Percentiles rank a stretch among this genome's conserved stretches.
Evolutionary conservation across 1,140 invertebrate genomes (phyloP).

Genomic region (Diploscapter pachys): DNA sequence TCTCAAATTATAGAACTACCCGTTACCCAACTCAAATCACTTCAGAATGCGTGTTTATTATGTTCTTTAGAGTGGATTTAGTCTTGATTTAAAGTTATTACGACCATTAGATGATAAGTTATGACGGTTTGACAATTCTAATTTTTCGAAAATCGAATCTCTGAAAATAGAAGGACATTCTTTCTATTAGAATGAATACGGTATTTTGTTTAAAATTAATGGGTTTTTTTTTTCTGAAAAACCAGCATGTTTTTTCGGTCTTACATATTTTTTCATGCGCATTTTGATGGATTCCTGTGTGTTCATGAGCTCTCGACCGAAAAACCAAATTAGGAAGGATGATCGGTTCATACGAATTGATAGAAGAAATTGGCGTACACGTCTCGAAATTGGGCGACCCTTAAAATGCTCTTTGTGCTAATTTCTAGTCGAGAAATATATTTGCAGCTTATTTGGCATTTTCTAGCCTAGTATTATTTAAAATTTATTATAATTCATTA

Average conservation of each 20-base stretch:
- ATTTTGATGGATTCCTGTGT: slow-evolving; percentile 52
- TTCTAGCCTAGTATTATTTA: background rate
- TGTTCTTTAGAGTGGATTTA: too few relatives aligned
- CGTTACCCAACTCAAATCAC: too few relatives aligned
- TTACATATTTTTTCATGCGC: slow-evolving; percentile 52
- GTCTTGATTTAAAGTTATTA: too few relatives aligned
- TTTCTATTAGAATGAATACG: too few relatives aligned
- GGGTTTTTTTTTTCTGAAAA: background rate
- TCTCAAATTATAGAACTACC: background rate
- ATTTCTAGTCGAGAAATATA: background rate
- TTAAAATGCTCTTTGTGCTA: background rate
- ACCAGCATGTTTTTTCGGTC: background rate
- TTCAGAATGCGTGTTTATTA: too few relatives aligned
- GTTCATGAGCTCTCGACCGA: slow-evolving; percentile 47
- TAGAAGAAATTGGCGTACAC: slow-evolving; percentile 39
- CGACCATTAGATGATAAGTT: too few relatives aligned
- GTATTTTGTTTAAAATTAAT: too few relatives aligned
- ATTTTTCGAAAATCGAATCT: too few relatives aligned
- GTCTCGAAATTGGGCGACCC: slow-evolving; percentile 28
- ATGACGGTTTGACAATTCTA: too few relatives aligned
- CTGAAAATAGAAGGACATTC: too few relatives aligned
- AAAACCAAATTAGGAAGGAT: slow-evolving; percentile 40
- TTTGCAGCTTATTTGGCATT: background rate
- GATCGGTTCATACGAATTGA: slow-evolving; percentile 46
- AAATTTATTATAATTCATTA: slow-evolving; percentile 22